Conservation (phyloP, 2,797 vertebrate species). For the Anolis apletophallus region DNA sequence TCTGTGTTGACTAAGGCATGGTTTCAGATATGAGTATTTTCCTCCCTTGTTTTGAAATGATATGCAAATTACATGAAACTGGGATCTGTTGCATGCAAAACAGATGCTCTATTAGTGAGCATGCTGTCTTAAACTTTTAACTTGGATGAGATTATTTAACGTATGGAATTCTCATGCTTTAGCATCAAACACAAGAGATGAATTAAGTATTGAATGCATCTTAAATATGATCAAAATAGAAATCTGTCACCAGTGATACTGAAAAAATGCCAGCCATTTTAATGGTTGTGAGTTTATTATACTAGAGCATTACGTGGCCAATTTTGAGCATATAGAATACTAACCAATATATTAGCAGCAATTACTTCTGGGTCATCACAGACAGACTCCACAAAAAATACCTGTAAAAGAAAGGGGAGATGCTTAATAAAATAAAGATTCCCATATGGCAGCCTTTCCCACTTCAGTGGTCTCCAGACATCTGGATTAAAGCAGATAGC, state of each 20-base stretch:
- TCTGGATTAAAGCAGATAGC: background rate
- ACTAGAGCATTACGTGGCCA: fast-evolving
- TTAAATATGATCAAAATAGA: background rate
- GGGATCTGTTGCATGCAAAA: too few species aligned
- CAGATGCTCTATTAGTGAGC: too few species aligned
- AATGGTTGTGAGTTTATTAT: background rate
- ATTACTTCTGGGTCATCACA: slow-evolving; percentile 98
- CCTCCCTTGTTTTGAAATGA: background rate
- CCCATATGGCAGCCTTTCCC: background rate
- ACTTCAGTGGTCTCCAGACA: background rate
- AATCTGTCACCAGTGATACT: background rate
- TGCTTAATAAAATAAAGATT: background rate
- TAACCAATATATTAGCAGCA: slow-evolving; percentile 96
- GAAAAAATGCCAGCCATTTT: background rate
- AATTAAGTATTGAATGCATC: background rate
- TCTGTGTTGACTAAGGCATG: background rate
- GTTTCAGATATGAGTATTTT: background rate
- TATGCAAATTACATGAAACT: too few species aligned
- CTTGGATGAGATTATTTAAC: background rate
- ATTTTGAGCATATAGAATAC: slow-evolving; percentile 43
- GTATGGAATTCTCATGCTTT: background rate
- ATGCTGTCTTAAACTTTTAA: too few species aligned
- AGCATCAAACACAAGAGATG: background rate
- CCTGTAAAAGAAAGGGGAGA: slow-evolving; percentile 74
- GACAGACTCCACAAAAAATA: slow-evolving; percentile 98